A percentile compares a stretch with the other conserved stretches of the same genome.
These are phyloP conservation scores for Phymanthus crucifer DNA, from an alignment of 92 coral and sea anemone species.

Conservation along the genomic window DNA sequence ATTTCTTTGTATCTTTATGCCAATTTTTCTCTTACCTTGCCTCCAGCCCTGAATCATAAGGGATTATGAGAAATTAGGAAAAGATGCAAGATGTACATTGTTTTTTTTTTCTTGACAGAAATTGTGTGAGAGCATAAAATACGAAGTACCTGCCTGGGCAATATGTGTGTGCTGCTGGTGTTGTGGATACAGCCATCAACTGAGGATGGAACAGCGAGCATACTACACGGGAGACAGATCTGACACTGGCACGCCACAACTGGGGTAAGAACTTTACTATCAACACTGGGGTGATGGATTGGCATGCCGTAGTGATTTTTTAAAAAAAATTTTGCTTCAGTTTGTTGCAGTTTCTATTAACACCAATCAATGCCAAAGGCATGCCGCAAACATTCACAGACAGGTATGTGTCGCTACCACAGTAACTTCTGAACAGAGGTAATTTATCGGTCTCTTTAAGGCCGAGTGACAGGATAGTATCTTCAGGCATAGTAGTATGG, in stretches of 20 bases:
- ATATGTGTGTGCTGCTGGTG: constrained; percentile 87
- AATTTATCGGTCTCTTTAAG: too few relatives aligned
- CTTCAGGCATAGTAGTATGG: too few relatives aligned
- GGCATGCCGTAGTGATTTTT: neutral
- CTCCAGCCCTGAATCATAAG: too few relatives aligned
- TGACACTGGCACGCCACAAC: neutral
- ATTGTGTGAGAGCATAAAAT: constrained; percentile 73
- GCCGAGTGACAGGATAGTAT: too few relatives aligned
- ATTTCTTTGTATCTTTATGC: too few relatives aligned
- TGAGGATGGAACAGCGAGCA: constrained; percentile 72
- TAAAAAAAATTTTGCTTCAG: constrained; percentile 8
- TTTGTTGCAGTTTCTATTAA: constrained; percentile 43
- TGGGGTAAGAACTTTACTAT: neutral
- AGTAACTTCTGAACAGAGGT: too few relatives aligned
- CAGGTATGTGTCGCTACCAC: too few relatives aligned
- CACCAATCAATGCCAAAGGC: constrained; percentile 69
- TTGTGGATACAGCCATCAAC: constrained; percentile 68
- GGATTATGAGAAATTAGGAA: too few relatives aligned
- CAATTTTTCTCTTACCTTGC: too few relatives aligned
- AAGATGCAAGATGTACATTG: too few relatives aligned
- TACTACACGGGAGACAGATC: constrained; percentile 36
- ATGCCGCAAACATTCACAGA: constrained; percentile 60
- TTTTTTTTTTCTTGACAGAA: constrained; percentile 37
- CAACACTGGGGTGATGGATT: neutral
- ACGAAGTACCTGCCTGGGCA: constrained; percentile 79